Percentiles rank a stretch among this genome's conserved stretches.
Evolutionary conservation across 2,888 invertebrate genomes (phyloP).

Genomic region (Hirtodrosophila trivittata): DNA sequence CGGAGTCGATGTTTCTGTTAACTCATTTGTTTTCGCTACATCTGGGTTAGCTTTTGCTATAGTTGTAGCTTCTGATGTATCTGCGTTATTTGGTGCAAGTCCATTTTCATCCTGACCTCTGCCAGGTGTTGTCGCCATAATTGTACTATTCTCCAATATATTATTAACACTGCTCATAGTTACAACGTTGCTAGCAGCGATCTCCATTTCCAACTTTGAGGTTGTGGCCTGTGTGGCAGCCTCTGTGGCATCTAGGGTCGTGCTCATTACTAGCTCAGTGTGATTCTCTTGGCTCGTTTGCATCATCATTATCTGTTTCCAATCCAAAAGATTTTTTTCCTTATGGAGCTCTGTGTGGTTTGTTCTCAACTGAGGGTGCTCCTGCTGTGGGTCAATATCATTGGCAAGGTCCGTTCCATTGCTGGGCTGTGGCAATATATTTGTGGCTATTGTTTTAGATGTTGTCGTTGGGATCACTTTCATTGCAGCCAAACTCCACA

Average conservation of each 20-base stretch:
- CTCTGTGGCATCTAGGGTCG: slow-evolving; percentile 71
- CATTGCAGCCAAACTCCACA: slow-evolving; percentile 81
- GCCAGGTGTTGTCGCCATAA: neutral
- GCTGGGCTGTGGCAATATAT: slow-evolving; percentile 6
- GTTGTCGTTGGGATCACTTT: slow-evolving; percentile 68
- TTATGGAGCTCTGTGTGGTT: slow-evolving; percentile 59
- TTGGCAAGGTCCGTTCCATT: slow-evolving; percentile 44
- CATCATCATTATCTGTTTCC: slow-evolving; percentile 80
- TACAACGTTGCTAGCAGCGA: slow-evolving; percentile 16
- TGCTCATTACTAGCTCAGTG: slow-evolving; percentile 59
- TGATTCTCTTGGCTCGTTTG: slow-evolving; percentile 55
- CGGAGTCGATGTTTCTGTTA: slow-evolving; percentile 5
- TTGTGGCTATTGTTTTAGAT: slow-evolving; percentile 19
- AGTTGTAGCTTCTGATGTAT: neutral
- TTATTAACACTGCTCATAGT: slow-evolving; percentile 12
- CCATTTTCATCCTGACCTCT: slow-evolving; percentile 1
- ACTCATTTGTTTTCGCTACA: neutral
- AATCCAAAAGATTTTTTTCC: slow-evolving; percentile 79
- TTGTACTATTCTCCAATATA: neutral
- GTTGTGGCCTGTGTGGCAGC: slow-evolving; percentile 58
- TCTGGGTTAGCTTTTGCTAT: neutral
- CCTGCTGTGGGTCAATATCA: slow-evolving; percentile 40
- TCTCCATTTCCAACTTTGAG: slow-evolving; percentile 29
- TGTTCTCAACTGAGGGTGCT: slow-evolving; percentile 15
- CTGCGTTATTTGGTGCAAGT: neutral